Evolutionary conservation across 64 coral and sea anemone species (phyloP), one percentile per base, ranked within the genome.

Genomic region (Montipora cactus): DNA sequence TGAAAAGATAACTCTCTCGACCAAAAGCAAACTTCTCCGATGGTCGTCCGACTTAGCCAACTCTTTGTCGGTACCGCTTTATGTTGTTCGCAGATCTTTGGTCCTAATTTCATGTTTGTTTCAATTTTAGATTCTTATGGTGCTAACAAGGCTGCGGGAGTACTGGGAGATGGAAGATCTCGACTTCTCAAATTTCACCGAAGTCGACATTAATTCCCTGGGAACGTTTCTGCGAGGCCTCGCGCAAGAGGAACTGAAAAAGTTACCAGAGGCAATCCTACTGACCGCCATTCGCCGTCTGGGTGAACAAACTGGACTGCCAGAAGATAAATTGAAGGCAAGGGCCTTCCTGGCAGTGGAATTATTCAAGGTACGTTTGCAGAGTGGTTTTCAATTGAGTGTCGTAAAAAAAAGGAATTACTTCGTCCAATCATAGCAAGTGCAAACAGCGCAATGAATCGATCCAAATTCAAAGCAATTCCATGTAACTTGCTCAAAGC

Each of bases 151-250:
- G 44, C 84, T 99, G 49, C 98, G 84, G 12, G 98, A 99, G 28
- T 99, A 99, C 86, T 96, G 98, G 98, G 83, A 99, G 53, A 94
- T 99, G 79, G 92, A 99, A 73, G 78, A 96, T 5, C 77, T 95
- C 25, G 87, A 86, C 23, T 93, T 94, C 8, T 88, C 92, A 3
- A 99, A 96, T 64, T 95, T 99, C n/a, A 96, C 98, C 8, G 98
- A 99, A 37, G 51, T 96, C 8, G 92, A 99, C 75, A 90, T 99
- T 44, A 95, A 99, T 89, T 94, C 95, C 1, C 79, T 99, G 44
- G 98, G 98, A 2, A 83, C 89, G 3, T 99, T 99, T 77, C 80
- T 99, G 4, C 92, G 88, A 91, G 98, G 98, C 1, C 80, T 99
- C 16, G 88, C 92, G 1, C 55, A 94, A 4, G 57, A 89, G 0